Conservation (phyloP, 1,140 invertebrate genomes). For the roundworm (Caenorhabditis elegans) region DNA sequence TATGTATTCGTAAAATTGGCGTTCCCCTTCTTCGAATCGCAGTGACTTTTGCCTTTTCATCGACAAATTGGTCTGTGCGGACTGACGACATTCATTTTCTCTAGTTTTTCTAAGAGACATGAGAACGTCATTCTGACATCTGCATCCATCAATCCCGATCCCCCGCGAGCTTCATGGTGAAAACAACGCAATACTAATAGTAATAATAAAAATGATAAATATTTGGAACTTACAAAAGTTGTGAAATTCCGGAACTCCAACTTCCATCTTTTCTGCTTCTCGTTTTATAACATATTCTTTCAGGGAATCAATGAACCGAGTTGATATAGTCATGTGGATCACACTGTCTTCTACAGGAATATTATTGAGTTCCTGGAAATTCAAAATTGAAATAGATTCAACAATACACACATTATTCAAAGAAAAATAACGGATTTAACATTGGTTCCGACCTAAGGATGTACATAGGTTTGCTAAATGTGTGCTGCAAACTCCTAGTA, state of each 20-base stretch:
- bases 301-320: not conserved
- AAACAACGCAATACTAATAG: not conserved
- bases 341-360: not conserved
- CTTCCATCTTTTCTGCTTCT: not conserved
- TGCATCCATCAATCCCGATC: not conserved
- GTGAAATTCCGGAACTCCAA: not conserved
- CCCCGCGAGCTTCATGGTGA: not conserved
- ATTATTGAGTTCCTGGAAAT: not conserved
- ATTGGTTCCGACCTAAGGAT: too few species aligned
- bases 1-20: not conserved
- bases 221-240: slow-evolving; percentile 4
- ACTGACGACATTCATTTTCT: slow-evolving; percentile 8
- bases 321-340: not conserved
- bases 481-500: too few species aligned
- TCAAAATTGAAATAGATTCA: not conserved
- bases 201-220: not conserved
- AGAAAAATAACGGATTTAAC: too few species aligned
- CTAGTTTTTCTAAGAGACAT: not conserved
- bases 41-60: not conserved
- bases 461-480: too few species aligned
- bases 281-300: not conserved
- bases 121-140: not conserved
- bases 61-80: slow-evolving; percentile 21
- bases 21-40: not conserved
- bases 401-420: too few species aligned